These are phyloP conservation scores for Platycheirus rosarum DNA, from an alignment of 2,888 invertebrate genomes.

Conservation along the genomic window DNA sequence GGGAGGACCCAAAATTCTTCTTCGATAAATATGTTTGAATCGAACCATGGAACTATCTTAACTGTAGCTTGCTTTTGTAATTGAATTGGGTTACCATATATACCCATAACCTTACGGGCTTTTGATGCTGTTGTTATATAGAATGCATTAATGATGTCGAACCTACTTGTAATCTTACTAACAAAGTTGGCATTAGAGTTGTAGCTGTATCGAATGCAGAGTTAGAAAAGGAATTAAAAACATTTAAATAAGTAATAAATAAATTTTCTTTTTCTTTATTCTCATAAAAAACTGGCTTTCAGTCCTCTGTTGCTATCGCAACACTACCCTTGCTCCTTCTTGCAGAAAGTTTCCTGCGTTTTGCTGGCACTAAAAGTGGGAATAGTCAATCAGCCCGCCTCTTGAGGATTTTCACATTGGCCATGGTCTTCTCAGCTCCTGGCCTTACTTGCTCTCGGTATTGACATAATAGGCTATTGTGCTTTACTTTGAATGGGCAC, in stretches of 20 bases:
- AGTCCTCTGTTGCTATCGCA: too few relatives aligned
- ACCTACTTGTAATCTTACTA: background rate
- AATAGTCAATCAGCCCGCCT: too few relatives aligned
- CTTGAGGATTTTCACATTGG: background rate
- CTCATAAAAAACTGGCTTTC: too few relatives aligned
- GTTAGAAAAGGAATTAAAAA: background rate
- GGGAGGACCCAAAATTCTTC: too few relatives aligned
- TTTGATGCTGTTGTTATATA: background rate
- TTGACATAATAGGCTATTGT: conserved; percentile 10
- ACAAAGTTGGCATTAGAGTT: background rate
- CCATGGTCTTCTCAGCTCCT: background rate
- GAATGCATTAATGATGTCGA: background rate
- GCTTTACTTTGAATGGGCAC: background rate
- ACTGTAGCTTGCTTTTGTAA: background rate
- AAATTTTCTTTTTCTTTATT: too few relatives aligned
- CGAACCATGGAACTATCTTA: too few relatives aligned
- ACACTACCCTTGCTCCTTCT: too few relatives aligned
- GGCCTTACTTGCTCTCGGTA: background rate
- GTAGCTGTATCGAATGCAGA: background rate
- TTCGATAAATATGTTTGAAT: too few relatives aligned
- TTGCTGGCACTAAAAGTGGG: too few relatives aligned
- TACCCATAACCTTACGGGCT: background rate
- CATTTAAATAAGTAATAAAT: background rate
- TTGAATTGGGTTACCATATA: background rate
- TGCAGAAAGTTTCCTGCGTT: too few relatives aligned